Evolutionary conservation across 37 sponge, comb jelly and placozoan species (phyloP).

Genomic region (Diacarnus erythraeanus): DNA sequence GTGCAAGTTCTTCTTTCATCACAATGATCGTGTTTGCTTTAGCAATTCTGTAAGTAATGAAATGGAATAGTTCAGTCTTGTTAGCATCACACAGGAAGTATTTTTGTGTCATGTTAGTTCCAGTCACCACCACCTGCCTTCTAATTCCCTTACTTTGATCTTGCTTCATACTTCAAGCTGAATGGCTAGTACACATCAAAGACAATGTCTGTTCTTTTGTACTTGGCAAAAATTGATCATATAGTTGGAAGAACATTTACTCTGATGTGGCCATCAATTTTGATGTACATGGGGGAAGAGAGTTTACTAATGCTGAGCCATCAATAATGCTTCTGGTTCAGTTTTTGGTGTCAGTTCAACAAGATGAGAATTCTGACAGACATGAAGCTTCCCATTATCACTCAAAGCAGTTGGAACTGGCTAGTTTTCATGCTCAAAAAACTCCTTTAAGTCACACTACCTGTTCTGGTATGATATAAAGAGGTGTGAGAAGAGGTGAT

Average conservation of each 20-base stretch:
- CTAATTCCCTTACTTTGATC: not conserved
- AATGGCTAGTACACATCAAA: conserved; percentile 5
- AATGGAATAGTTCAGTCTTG: too few relatives aligned
- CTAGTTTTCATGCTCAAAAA: not conserved
- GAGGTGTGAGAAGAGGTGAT: conserved; percentile 9
- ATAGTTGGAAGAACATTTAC: not conserved
- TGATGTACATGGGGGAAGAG: not conserved
- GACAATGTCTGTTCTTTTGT: too few relatives aligned
- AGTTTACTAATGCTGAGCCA: too few relatives aligned
- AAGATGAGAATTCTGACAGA: conserved; percentile 6
- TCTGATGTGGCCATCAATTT: not conserved
- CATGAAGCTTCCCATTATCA: not conserved
- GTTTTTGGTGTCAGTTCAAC: not conserved
- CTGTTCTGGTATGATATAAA: conserved; percentile 8
- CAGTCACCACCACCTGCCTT: not conserved
- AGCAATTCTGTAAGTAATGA: too few relatives aligned
- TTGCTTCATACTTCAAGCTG: conserved; percentile 7
- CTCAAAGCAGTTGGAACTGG: not conserved
- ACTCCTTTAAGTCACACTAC: not conserved
- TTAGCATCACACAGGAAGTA: too few relatives aligned
- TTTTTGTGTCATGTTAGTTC: conserved; percentile 1
- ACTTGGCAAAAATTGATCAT: conserved; percentile 1
- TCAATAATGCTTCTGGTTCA: not conserved
- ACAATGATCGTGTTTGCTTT: too few relatives aligned
- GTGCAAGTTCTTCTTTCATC: too few relatives aligned